Evolutionary conservation across 2,888 invertebrate genomes (phyloP).

Genomic region (Gortyna flavago): DNA sequence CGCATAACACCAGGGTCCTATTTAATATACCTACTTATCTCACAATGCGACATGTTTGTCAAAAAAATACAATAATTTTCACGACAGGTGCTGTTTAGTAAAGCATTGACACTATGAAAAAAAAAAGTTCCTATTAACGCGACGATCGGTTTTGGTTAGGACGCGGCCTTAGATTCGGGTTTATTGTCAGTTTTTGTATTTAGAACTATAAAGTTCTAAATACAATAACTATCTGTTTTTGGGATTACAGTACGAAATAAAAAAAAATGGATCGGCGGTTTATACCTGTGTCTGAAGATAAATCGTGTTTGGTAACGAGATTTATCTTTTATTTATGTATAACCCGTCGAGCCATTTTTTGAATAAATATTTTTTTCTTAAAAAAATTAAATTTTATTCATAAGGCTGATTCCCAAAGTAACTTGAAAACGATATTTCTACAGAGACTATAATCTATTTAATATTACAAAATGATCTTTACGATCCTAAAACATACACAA

Average conservation of each 20-base stretch:
- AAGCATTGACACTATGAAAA: neutral
- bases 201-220: too few relatives aligned
- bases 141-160: neutral
- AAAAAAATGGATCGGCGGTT: neutral
- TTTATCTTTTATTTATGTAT: too few relatives aligned
- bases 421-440: neutral
- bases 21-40: too few relatives aligned
- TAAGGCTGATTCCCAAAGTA: neutral
- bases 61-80: neutral
- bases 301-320: neutral
- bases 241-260: neutral
- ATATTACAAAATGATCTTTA: slow-evolving; percentile 21
- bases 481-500: slow-evolving; percentile 23
- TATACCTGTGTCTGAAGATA: neutral
- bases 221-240: too few relatives aligned
- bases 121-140: neutral
- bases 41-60: neutral
- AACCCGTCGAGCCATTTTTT: too few relatives aligned
- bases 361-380: too few relatives aligned
- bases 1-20: too few relatives aligned
- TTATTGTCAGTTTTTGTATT: neutral
- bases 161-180: neutral
- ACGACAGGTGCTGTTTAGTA: neutral
- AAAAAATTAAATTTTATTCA: neutral
- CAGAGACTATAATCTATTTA: neutral